These are phyloP conservation scores for Chlorodrepanis virens DNA, from an alignment of 2,113 vertebrate species.

Conservation along the genomic window DNA sequence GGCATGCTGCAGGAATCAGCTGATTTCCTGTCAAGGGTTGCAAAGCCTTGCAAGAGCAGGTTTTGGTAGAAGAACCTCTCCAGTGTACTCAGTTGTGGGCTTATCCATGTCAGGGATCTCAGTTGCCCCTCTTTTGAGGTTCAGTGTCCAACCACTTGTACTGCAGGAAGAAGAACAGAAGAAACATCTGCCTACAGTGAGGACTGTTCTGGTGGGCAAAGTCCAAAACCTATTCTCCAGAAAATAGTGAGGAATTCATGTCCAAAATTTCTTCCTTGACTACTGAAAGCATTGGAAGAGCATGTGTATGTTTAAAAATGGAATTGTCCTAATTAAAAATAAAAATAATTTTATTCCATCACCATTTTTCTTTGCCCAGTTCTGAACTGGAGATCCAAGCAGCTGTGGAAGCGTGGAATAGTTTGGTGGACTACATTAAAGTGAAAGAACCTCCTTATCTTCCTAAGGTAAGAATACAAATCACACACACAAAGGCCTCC, in stretches of 20 bases:
- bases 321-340: not conserved
- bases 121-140: not conserved
- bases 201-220: not conserved
- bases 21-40: not conserved
- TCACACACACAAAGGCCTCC: not conserved
- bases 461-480: not conserved
- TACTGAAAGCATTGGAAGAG: not conserved
- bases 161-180: not conserved
- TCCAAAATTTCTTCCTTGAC: not conserved
- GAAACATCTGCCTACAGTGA: fast-evolving
- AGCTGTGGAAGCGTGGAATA: not conserved
- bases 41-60: not conserved
- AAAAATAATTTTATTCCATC: not conserved
- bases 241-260: not conserved
- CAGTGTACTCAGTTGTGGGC: not conserved
- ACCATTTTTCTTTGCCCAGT: not conserved
- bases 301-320: not conserved
- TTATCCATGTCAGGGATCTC: not conserved
- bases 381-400: not conserved
- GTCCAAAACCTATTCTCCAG: not conserved
- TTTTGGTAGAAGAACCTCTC: not conserved
- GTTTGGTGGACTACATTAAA: not conserved
- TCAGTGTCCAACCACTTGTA: too few species aligned
- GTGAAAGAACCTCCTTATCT: not conserved
- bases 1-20: not conserved